These are phyloP conservation scores for Salarias fasciatus DNA, from an alignment of 2,797 vertebrate genomes.

Conservation along the genomic window DNA sequence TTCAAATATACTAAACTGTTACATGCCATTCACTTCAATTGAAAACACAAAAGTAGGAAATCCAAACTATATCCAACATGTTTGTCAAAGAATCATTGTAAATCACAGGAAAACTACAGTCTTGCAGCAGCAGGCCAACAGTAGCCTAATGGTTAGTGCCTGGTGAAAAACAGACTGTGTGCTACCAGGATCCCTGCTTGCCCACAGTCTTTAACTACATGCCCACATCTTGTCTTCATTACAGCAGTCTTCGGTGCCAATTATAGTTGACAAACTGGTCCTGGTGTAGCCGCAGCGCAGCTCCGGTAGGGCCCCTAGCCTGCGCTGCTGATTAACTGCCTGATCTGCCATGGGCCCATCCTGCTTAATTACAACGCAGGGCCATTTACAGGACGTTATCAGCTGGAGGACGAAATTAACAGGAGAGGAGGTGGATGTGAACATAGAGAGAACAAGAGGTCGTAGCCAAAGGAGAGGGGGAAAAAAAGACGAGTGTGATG, in stretches of 20 bases:
- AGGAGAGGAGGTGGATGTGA: not conserved
- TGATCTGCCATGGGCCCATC: slow-evolving; percentile 65
- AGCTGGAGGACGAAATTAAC: slow-evolving; percentile 44
- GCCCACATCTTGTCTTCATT: slow-evolving; percentile 77
- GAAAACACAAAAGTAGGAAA: not conserved
- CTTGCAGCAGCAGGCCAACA: slow-evolving; percentile 45
- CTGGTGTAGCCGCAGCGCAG: slow-evolving; percentile 41
- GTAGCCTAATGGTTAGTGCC: slow-evolving; percentile 59
- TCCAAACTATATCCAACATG: slow-evolving; percentile 16
- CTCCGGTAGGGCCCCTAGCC: slow-evolving; percentile 33
- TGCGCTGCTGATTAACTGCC: slow-evolving; percentile 69
- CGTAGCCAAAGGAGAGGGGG: not conserved
- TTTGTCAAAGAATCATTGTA: slow-evolving; percentile 10
- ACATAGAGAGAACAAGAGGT: not conserved
- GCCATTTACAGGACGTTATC: slow-evolving; percentile 61
- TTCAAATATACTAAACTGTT: slow-evolving; percentile 3
- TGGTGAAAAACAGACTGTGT: slow-evolving; percentile 31
- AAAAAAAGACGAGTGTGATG: too few relatives aligned
- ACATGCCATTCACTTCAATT: slow-evolving; percentile 1
- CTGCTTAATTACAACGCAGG: slow-evolving; percentile 63
- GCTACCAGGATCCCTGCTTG: slow-evolving; percentile 44
- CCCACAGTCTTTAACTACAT: slow-evolving; percentile 41
- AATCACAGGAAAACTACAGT: slow-evolving; percentile 16
- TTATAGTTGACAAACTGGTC: slow-evolving; percentile 70
- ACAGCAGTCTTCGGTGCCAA: slow-evolving; percentile 60